phyloP scores from a whole-genome alignment of 2,888 invertebrate genomes.

The Boloria euphrosyne region DNA sequence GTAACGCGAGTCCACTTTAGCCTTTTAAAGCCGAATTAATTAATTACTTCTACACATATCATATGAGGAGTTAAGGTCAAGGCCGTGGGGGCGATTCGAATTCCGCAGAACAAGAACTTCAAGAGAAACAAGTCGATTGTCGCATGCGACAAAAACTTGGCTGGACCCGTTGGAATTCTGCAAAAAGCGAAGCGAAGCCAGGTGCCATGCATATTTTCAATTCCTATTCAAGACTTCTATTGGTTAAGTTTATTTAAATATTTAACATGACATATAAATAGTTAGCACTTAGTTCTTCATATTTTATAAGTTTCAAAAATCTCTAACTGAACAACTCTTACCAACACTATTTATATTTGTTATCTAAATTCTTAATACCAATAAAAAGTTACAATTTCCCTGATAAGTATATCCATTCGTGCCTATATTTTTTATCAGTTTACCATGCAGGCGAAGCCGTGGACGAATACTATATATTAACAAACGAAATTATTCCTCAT shows the following conservation, averaged over 20 bases:
- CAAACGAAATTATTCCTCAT: neutral
- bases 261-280: no score
- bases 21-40: neutral
- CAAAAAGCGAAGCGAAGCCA: neutral
- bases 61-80: slow-evolving; percentile 18
- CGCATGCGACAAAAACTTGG: slow-evolving; percentile 21
- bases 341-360: no score
- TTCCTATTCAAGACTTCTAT: neutral
- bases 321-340: no score
- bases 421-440: no score
- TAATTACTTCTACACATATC: neutral
- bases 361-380: no score
- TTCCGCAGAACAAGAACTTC: slow-evolving; percentile 1
- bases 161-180: slow-evolving; percentile 4
- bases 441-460: no score
- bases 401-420: no score
- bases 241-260: neutral
- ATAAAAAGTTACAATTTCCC: no score
- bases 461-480: no score
- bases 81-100: slow-evolving; percentile 2
- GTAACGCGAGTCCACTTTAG: neutral
- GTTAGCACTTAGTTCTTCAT: no score
- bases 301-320: no score
- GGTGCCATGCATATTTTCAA: neutral
- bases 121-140: slow-evolving; percentile 3